A percentile compares a stretch with the other conserved stretches of the same genome.
phyloP scores from a whole-genome alignment of 2,888 invertebrate species.

The Xanthostigma xanthostigma region DNA sequence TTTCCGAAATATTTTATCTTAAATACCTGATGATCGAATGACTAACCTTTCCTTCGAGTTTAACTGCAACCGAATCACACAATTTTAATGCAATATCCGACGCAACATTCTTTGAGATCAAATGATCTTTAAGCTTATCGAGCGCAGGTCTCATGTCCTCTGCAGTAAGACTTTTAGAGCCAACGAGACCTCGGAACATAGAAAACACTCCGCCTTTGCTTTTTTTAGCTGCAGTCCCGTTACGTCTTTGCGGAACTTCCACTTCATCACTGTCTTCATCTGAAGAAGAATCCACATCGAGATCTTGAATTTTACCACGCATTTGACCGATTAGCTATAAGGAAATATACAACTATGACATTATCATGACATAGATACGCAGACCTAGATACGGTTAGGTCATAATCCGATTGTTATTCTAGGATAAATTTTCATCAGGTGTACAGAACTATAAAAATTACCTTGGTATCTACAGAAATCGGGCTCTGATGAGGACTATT shows the following conservation, averaged over 20 bases:
- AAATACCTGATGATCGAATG: not conserved
- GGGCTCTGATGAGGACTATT: slow-evolving; percentile 20
- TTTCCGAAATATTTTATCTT: not conserved
- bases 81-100: slow-evolving; percentile 87
- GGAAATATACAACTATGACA: not conserved
- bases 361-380: too few relatives aligned
- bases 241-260: slow-evolving; percentile 27
- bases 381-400: too few relatives aligned
- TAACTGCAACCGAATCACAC: slow-evolving; percentile 81
- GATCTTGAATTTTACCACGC: slow-evolving; percentile 66
- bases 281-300: slow-evolving; percentile 64
- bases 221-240: slow-evolving; percentile 13
- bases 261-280: slow-evolving; percentile 48
- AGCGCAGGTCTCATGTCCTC: slow-evolving; percentile 74
- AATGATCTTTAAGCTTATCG: slow-evolving; percentile 88
- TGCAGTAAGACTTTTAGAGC: slow-evolving; percentile 68
- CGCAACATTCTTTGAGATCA: slow-evolving; percentile 96
- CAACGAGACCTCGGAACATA: slow-evolving; percentile 72
- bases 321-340: slow-evolving; percentile 65
- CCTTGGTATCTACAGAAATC: slow-evolving; percentile 37
- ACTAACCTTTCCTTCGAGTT: slow-evolving; percentile 71
- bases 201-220: slow-evolving; percentile 56
- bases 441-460: too few relatives aligned
- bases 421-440: too few relatives aligned
- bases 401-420: not conserved